Conservation (phyloP, 1,140 invertebrate species). For the Drosophila nannoptera region DNA sequence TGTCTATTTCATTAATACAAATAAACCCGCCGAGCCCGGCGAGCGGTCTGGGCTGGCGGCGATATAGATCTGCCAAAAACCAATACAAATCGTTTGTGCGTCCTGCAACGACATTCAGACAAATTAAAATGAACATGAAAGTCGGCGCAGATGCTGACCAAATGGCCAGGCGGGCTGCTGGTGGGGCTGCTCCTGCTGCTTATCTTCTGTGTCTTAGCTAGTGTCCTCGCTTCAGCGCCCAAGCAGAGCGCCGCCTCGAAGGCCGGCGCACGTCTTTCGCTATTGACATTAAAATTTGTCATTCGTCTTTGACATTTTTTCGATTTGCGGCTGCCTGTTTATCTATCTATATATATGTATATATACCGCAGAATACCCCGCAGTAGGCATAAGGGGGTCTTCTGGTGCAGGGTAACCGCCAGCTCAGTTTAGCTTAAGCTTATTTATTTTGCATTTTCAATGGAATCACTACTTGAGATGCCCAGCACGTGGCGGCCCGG, state of each 20-base stretch:
- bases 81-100: slow-evolving; percentile 73
- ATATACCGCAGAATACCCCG: neutral
- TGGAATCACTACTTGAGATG: slow-evolving; percentile 59
- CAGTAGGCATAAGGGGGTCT: too few relatives aligned
- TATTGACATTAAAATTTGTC: slow-evolving; percentile 78
- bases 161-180: slow-evolving; percentile 23
- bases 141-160: slow-evolving; percentile 59
- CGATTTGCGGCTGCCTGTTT: slow-evolving; percentile 26
- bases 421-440: slow-evolving; percentile 14
- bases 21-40: slow-evolving; percentile 52
- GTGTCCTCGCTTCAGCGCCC: neutral
- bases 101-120: slow-evolving; percentile 70
- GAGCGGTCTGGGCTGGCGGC: neutral
- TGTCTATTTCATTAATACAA: slow-evolving; percentile 78
- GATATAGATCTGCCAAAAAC: slow-evolving; percentile 6
- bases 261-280: slow-evolving; percentile 52
- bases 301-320: slow-evolving; percentile 53
- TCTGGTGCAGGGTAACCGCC: neutral
- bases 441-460: slow-evolving; percentile 65
- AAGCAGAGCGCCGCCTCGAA: neutral
- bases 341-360: slow-evolving; percentile 1
- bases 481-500: slow-evolving; percentile 52
- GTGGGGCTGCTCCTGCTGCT: neutral
- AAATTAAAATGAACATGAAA: slow-evolving; percentile 76
- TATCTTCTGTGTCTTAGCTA: neutral